Evolutionary conservation across 2,113 vertebrate genomes (phyloP).

Genomic region (Microcebus murinus): DNA sequence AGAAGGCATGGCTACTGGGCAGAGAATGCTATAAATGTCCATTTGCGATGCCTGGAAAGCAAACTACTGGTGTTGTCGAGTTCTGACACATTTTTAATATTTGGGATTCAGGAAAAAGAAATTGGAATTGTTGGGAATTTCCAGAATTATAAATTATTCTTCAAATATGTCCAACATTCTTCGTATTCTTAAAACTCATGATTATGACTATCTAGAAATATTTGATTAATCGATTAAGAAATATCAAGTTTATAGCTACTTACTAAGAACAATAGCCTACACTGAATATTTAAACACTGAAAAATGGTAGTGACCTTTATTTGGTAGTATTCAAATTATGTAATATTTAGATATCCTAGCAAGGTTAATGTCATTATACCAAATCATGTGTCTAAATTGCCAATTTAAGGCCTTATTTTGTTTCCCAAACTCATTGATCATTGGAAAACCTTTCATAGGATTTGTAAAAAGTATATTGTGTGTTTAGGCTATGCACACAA

Average conservation of each 20-base stretch:
- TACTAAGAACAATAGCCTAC: background rate
- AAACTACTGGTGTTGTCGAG: background rate
- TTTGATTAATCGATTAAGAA: background rate
- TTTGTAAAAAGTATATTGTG: background rate
- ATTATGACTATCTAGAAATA: background rate
- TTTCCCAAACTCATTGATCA: background rate
- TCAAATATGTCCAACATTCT: background rate
- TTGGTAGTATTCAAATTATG: background rate
- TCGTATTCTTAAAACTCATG: background rate
- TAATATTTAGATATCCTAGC: background rate
- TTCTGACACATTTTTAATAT: background rate
- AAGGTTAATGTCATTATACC: background rate
- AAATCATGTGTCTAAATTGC: background rate
- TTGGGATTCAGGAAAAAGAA: background rate
- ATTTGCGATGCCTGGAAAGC: background rate
- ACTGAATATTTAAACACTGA: background rate
- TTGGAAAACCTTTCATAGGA: background rate
- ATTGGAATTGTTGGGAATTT: background rate
- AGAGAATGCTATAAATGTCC: background rate
- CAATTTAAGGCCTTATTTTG: background rate
- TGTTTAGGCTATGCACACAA: background rate
- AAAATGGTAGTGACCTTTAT: background rate
- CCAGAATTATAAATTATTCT: background rate
- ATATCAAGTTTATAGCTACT: background rate
- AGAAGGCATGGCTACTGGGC: background rate